Conservation (phyloP, 2,888 invertebrate species). For the Amphipyra tragopoginis region DNA sequence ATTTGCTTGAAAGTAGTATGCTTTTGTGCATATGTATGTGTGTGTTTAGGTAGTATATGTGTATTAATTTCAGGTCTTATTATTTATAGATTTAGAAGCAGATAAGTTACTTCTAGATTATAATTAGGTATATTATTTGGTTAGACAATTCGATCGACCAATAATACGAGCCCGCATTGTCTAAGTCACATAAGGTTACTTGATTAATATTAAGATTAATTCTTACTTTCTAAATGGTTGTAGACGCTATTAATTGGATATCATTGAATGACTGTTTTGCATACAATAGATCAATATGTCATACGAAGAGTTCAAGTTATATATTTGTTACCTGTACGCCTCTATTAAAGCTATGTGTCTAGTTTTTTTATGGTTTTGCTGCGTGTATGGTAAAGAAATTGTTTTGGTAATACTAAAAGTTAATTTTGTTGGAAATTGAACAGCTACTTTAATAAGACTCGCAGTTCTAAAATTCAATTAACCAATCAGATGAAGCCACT, state of each 20-base stretch:
- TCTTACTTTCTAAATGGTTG: slow-evolving; percentile 44
- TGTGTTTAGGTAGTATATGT: too few species aligned
- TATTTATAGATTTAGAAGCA: neutral
- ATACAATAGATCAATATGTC: slow-evolving; percentile 41
- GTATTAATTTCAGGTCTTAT: too few species aligned
- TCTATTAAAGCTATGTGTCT: slow-evolving; percentile 1
- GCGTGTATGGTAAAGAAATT: too few species aligned
- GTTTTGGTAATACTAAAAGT: too few species aligned
- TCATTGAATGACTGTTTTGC: slow-evolving; percentile 40
- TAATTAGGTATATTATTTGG: neutral
- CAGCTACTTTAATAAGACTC: neutral
- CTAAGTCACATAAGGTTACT: slow-evolving; percentile 1
- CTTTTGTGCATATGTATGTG: too few species aligned
- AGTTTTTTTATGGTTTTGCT: neutral
- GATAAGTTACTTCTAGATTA: neutral
- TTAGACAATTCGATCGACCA: neutral
- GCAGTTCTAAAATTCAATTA: slow-evolving; percentile 15
- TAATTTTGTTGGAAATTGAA: slow-evolving; percentile 11
- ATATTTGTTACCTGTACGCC: slow-evolving; percentile 1
- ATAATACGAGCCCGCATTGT: slow-evolving; percentile 5
- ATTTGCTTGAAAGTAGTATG: too few species aligned
- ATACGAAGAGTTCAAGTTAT: slow-evolving; percentile 10
- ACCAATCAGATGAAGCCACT: slow-evolving; percentile 6
- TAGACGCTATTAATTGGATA: slow-evolving; percentile 26
- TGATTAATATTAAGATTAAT: slow-evolving; percentile 23